Conservation (phyloP, 2,797 vertebrate genomes). For the Luscinia luscinia region DNA sequence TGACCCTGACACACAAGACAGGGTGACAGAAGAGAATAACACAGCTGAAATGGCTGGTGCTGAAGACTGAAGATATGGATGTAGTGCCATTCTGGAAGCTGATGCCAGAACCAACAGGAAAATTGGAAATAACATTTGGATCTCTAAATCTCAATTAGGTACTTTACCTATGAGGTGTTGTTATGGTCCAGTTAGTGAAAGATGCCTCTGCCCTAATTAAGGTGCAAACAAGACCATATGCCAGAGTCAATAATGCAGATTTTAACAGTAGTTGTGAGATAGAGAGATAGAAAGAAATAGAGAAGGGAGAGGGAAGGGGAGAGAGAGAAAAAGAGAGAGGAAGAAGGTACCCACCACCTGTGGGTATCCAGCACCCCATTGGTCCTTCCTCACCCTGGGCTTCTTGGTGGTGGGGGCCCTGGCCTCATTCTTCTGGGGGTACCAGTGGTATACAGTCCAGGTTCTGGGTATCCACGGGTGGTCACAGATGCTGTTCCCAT, state of each 20-base stretch:
- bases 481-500: not conserved
- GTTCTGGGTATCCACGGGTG: not conserved
- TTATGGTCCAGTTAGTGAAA: not conserved
- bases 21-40: not conserved
- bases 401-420: not conserved
- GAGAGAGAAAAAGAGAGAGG: too few species aligned
- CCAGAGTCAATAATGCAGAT: not conserved
- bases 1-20: not conserved
- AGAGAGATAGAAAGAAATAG: not conserved
- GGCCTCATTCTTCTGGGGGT: not conserved
- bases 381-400: not conserved
- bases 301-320: too few species aligned
- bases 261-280: not conserved
- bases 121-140: not conserved
- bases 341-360: not conserved
- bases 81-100: not conserved
- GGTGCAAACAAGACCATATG: not conserved
- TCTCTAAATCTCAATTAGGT: not conserved
- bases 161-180: not conserved
- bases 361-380: not conserved
- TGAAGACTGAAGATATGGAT: not conserved
- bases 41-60: not conserved
- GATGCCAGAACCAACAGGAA: not conserved
- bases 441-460: not conserved
- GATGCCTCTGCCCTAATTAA: not conserved